Conservation (phyloP, 2,888 invertebrate genomes). For the Pyrrhosoma nymphula region DNA sequence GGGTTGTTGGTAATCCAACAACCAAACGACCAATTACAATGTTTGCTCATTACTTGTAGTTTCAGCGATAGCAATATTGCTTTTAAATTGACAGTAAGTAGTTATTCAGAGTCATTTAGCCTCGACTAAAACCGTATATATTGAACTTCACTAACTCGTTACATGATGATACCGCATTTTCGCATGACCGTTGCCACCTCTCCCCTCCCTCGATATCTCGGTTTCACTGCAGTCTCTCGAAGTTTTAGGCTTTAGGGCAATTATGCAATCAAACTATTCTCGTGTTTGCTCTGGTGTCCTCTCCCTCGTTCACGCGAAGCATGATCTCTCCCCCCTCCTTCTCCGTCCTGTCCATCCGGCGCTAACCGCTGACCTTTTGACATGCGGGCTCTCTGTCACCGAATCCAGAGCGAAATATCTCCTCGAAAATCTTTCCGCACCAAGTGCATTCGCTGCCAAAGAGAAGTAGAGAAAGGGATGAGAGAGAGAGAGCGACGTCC, state of each 20-base stretch:
- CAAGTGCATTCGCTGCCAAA: conserved; percentile 55
- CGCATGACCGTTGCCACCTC: neutral
- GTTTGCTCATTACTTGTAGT: too few species aligned
- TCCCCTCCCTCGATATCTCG: neutral
- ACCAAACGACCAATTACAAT: too few species aligned
- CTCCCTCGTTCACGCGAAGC: neutral
- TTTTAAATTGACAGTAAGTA: too few species aligned
- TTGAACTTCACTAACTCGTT: too few species aligned
- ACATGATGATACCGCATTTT: neutral
- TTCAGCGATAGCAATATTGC: too few species aligned
- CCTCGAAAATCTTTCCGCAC: conserved; percentile 57
- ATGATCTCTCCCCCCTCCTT: neutral
- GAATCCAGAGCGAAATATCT: conserved; percentile 64
- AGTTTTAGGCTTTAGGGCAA: neutral
- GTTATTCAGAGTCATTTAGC: too few species aligned
- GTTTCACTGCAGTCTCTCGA: neutral
- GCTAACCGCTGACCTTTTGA: conserved; percentile 59
- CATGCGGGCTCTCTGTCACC: conserved; percentile 66
- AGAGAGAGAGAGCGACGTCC: conserved; percentile 1
- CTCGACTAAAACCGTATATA: too few species aligned
- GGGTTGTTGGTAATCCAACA: too few species aligned
- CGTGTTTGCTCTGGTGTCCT: neutral
- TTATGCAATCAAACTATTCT: conserved; percentile 38
- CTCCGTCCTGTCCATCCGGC: neutral
- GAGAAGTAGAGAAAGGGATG: conserved; percentile 7